Base-by-base conservation (phyloP, 2,797 vertebrate genomes). In the Taenioides sp. region DNA sequence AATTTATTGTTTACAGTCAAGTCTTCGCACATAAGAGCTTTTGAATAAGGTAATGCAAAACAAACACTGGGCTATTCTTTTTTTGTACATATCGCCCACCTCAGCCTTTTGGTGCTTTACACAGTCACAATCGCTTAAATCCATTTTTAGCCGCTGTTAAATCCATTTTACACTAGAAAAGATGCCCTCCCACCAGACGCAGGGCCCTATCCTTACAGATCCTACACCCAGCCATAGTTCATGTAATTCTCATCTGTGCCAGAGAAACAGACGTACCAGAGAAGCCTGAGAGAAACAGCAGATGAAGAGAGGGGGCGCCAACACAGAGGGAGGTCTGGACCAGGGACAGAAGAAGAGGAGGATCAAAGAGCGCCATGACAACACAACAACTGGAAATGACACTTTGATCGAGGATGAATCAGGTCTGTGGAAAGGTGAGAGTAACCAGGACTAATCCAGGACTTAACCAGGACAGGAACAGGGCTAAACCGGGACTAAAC, bases 301-400 rank as follows among this genome's bases (percentile, higher is more conserved):
- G 62, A 61, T 72, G 72, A 49, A 78, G 74, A 66, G 74, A 66
- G 74, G 78, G 49, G 66, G 70, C 27, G 84, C 77, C 86, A 84
- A 80, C 72, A 72, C 77, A 76, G 86, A 81, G 71, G 87, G 86
- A 80, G 84, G 84, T 82, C 83, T 89, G 84, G 86, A 81, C 80
- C 72, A 70, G 73, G 74, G 85, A 86, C 76, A 81, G 72, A 83
- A 80, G 49, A 84, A 88, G 79, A 86, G 75, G 77, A 82, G 80
- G 86, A 90, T 91, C 84, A 90, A 88, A 90, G 82, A 87, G 69
- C 79, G 76, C 72, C 71, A 81, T 54, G 72, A 75, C 80, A 75
- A 76, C 76, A 86, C 73, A 69, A 83, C 65, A 27, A 68, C 66
- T 12, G n/a, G 67, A 78, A 65, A 79, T 60, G 80, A 67, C 80